A percentile compares a stretch with the other conserved stretches of the same genome.
Evolutionary conservation across 1,140 invertebrate genomes (phyloP).

Genomic region (Helicoverpa zea): DNA sequence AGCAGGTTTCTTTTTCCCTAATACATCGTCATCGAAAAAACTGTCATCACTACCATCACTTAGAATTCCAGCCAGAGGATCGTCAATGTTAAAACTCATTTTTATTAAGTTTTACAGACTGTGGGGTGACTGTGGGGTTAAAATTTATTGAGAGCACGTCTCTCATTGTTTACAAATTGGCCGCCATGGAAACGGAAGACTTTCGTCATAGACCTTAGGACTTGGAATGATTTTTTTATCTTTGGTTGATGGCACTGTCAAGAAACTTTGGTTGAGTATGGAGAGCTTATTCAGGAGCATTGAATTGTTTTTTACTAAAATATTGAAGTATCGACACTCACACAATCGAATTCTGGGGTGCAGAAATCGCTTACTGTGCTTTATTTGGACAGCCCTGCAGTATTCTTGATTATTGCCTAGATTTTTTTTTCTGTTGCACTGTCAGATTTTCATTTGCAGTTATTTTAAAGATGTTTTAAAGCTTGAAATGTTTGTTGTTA

Average conservation of each 20-base stretch:
- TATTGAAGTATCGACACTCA: too few relatives aligned
- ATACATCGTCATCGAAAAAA: conserved; percentile 85
- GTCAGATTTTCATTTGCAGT: too few relatives aligned
- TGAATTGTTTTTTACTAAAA: too few relatives aligned
- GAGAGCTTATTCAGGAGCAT: too few relatives aligned
- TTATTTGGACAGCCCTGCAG: too few relatives aligned
- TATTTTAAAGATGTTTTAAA: too few relatives aligned
- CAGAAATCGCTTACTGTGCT: too few relatives aligned
- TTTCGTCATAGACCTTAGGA: neutral
- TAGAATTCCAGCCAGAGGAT: conserved; percentile 84
- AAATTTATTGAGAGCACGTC: conserved; percentile 84
- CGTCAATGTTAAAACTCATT: conserved; percentile 84
- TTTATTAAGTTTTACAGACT: conserved; percentile 17
- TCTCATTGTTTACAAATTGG: conserved; percentile 79
- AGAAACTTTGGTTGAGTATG: neutral
- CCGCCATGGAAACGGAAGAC: conserved; percentile 67
- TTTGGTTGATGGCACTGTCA: neutral
- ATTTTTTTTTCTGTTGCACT: too few relatives aligned
- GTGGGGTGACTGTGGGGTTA: neutral
- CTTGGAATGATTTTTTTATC: neutral
- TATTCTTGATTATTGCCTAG: too few relatives aligned
- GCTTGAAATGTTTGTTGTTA: too few relatives aligned
- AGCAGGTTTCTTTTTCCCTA: conserved; percentile 75
- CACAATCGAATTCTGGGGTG: too few relatives aligned
- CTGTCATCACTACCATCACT: conserved; percentile 86